Evolutionary conservation across 2,113 vertebrate species (phyloP).

Genomic region (Sceloporus undulatus): DNA sequence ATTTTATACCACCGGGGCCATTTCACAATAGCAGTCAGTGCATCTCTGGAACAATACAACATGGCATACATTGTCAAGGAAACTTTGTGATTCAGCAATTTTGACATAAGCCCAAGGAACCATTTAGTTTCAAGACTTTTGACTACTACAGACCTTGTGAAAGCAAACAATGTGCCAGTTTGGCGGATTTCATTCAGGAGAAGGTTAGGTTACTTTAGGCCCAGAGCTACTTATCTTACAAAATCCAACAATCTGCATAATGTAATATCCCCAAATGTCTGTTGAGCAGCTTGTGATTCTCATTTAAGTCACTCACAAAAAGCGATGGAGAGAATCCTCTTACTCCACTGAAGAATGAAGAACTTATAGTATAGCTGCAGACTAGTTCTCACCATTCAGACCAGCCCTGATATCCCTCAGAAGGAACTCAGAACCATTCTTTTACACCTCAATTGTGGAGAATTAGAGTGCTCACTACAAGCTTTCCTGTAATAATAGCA

Average conservation of each 20-base stretch:
- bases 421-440: not conserved
- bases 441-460: not conserved
- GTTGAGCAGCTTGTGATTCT: not conserved
- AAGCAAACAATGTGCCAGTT: not conserved
- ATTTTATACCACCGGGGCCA: conserved; percentile 41
- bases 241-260: not conserved
- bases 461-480: not conserved
- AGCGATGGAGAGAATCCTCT: not conserved
- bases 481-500: not conserved
- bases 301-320: not conserved
- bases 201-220: not conserved
- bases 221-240: not conserved
- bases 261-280: not conserved
- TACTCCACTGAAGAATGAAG: not conserved
- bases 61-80: conserved; percentile 45
- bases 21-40: conserved; percentile 68
- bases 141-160: not conserved
- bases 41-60: conserved; percentile 47
- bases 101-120: conserved; percentile 39
- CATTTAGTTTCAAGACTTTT: not conserved
- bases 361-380: not conserved
- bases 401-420: not conserved
- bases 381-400: not conserved
- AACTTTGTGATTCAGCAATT: conserved; percentile 34
- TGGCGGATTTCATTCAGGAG: not conserved